Percentiles rank a stretch among this genome's conserved stretches.
Evolutionary conservation across 1,140 invertebrate genomes (phyloP).

Genomic region (Macrocentrus cingulum): DNA sequence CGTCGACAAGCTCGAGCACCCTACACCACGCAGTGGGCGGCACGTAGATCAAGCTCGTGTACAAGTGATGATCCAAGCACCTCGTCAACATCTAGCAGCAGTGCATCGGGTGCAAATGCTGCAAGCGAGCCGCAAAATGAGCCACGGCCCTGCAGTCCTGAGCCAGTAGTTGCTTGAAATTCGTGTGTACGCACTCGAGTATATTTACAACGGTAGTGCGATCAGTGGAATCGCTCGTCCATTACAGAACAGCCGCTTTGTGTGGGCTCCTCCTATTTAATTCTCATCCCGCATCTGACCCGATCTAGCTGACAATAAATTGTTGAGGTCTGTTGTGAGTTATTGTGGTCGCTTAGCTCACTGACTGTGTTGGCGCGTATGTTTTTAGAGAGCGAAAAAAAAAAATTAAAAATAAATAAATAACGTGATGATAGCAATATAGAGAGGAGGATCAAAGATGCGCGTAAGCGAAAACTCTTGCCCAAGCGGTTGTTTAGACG

Average conservation of each 20-base stretch:
- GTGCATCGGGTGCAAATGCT: constrained; percentile 32
- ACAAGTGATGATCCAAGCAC: constrained; percentile 45
- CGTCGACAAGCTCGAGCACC: constrained; percentile 73
- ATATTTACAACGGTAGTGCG: constrained; percentile 10
- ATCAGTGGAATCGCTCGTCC: constrained; percentile 11
- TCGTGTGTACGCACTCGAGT: constrained; percentile 5
- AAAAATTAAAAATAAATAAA: not conserved
- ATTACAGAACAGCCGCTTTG: constrained; percentile 3
- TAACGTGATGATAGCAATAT: not conserved
- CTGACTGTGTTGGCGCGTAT: not conserved
- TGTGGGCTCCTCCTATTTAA: constrained; percentile 11
- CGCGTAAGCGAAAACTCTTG: too few relatives aligned
- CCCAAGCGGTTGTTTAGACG: too few relatives aligned
- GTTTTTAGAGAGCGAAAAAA: not conserved
- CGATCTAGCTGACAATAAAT: constrained; percentile 22
- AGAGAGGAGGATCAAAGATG: not conserved
- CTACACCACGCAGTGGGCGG: constrained; percentile 64
- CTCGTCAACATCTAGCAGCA: constrained; percentile 34
- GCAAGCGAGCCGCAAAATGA: constrained; percentile 49
- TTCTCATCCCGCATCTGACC: constrained; percentile 8
- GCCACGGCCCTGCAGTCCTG: constrained; percentile 53
- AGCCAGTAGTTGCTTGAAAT: constrained; percentile 54
- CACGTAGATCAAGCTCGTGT: constrained; percentile 46
- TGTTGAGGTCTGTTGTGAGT: constrained; percentile 3
- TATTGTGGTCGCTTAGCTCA: constrained; percentile 5